Conservation (phyloP, 2,113 vertebrate species). For the Lichenostomus cassidix region DNA sequence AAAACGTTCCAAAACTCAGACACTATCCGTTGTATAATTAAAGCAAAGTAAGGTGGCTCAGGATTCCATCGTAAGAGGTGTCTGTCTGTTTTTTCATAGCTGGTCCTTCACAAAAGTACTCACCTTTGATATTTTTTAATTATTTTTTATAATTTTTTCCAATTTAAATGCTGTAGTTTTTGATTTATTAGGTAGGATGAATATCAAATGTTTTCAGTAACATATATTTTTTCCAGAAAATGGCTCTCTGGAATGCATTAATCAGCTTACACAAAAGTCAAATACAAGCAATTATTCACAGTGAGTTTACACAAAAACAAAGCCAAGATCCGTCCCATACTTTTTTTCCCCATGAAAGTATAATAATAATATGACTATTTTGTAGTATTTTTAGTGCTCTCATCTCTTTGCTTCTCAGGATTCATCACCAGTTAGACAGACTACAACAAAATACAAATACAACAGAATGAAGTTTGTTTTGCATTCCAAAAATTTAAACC, state of each 20-base stretch:
- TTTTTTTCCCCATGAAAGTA: background rate
- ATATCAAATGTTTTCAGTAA: background rate
- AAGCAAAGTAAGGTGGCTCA: background rate
- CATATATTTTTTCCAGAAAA: background rate
- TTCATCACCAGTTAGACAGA: background rate
- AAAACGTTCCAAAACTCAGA: background rate
- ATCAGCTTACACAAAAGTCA: background rate
- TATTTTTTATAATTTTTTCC: background rate
- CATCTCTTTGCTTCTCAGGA: background rate
- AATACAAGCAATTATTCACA: background rate
- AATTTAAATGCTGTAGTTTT: background rate
- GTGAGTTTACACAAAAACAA: background rate
- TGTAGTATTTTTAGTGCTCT: background rate
- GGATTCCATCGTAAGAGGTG: background rate
- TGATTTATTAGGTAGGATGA: background rate
- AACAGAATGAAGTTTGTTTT: background rate
- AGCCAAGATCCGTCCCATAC: background rate
- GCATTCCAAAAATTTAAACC: background rate
- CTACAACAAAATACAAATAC: background rate
- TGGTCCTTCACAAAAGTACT: background rate
- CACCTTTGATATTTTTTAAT: rapidly evolving
- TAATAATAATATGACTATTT: background rate
- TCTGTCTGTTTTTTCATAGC: background rate
- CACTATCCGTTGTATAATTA: background rate
- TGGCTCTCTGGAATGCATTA: background rate